Evolutionary conservation across 2,888 invertebrate genomes (phyloP).

Genomic region (Drosophila nigritarsus): DNA sequence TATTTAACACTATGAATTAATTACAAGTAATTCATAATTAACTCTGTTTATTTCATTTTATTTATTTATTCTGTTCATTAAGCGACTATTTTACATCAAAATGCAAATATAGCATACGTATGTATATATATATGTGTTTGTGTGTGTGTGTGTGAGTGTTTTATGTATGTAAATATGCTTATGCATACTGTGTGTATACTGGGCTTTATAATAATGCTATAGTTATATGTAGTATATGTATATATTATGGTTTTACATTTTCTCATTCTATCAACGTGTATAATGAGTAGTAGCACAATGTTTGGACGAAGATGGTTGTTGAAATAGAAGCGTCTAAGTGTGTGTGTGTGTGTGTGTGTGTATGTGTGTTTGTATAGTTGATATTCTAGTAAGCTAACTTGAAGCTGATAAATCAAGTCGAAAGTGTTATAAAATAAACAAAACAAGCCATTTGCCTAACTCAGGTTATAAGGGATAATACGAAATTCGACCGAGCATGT

Average conservation of each 20-base stretch:
- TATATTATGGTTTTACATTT: constrained; percentile 29
- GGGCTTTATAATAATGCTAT: constrained; percentile 13
- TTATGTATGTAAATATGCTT: constrained; percentile 22
- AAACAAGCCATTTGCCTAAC: constrained; percentile 22
- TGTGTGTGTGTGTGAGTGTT: constrained; percentile 13
- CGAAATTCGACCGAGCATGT: neutral
- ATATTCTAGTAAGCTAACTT: constrained; percentile 27
- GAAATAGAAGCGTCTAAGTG: constrained; percentile 73
- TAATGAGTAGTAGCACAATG: constrained; percentile 75
- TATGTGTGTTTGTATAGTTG: constrained; percentile 17
- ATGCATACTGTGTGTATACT: constrained; percentile 22
- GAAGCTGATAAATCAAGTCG: constrained; percentile 19
- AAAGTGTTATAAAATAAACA: constrained; percentile 15
- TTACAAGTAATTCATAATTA: constrained; percentile 35
- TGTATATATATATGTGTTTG: constrained; percentile 17
- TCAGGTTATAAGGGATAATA: constrained; percentile 1
- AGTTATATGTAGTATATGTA: constrained; percentile 19
- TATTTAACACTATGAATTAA: constrained; percentile 11
- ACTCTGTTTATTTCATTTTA: constrained; percentile 24
- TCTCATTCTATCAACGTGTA: constrained; percentile 67
- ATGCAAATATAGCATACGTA: constrained; percentile 53
- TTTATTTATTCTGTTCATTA: constrained; percentile 29
- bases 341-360: constrained; percentile 21
- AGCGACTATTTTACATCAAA: constrained; percentile 75
- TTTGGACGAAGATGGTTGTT: constrained; percentile 78